Base-by-base conservation (phyloP, 2,797 vertebrate genomes). In the Darevskia mixta region DNA sequence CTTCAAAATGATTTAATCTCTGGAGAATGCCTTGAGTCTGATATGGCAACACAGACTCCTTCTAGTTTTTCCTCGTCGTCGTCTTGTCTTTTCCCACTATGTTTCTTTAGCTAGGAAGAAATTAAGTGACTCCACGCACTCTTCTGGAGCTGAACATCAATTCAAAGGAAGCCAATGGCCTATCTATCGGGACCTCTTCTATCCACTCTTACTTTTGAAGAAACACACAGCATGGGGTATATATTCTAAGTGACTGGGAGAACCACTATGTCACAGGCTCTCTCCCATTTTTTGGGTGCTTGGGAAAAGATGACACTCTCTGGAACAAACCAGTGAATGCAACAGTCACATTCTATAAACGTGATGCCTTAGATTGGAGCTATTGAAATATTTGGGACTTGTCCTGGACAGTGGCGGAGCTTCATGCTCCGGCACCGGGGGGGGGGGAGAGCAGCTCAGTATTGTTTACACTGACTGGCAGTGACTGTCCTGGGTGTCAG, bases 1-100 rank as follows among this genome's bases (percentile, higher is more conserved):
- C 32, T 82, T 90, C 43, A 76, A 35, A 67, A 69, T 69, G 67
- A 64, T 49, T 72, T 80, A 67, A 76, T 66, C 82, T 84, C 77
- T 9, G 29, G 43, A 77, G 58, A 75, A 23, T n/a, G 41, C 58
- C 32, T 80, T n/a, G 45, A 79, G n/a, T 86, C 76, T 79, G 78
- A 87, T 87, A 86, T 43, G 75, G 61, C 13, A 49, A 1, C 45
- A 69, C 29, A 38, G 3, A 5, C 27, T 41, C 71, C 20, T 87
- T 75, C 29, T 32, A 3, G 43, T 67, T 84, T 67, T 41, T 58
- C n/a, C 5, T 8, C 27, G 5, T 23, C 5, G 0, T 23, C 18
- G 7, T 64, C 61, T 64, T 64, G 61, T 23, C 20, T 10, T 64
- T 64, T 64, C 61, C 61, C 20, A 18, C 72, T 83, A 10, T 77